Conservation (phyloP, 2,888 invertebrate genomes). For the Achlya flavicornis region DNA sequence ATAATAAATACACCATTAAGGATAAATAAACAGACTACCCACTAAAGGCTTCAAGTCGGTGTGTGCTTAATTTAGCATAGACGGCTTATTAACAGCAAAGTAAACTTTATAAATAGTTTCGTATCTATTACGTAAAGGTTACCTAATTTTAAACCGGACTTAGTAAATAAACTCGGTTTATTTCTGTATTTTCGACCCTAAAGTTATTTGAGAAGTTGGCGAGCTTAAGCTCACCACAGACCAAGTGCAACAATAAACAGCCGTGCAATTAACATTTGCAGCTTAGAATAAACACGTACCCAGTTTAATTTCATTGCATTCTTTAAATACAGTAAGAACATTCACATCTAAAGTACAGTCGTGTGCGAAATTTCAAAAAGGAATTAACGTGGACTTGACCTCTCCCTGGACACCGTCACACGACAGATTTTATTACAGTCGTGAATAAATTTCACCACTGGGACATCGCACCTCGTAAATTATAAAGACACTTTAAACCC, state of each 20-base stretch:
- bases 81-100: background rate
- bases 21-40: slow-evolving; percentile 1
- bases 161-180: background rate
- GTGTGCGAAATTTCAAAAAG: slow-evolving; percentile 62
- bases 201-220: background rate
- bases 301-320: slow-evolving; percentile 7
- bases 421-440: slow-evolving; percentile 78
- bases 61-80: background rate
- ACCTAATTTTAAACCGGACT: background rate
- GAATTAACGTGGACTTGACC: slow-evolving; percentile 54
- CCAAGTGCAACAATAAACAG: slow-evolving; percentile 5
- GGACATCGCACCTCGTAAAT: slow-evolving; percentile 68
- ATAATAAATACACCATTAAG: slow-evolving; percentile 12
- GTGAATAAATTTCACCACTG: slow-evolving; percentile 76
- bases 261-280: background rate
- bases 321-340: background rate
- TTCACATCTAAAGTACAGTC: background rate
- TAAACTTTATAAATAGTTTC: background rate
- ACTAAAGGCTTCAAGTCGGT: background rate
- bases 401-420: slow-evolving; percentile 54
- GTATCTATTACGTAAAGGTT: background rate
- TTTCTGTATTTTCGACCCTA: background rate
- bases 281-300: slow-evolving; percentile 2
- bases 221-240: slow-evolving; percentile 4
- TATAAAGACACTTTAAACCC: slow-evolving; percentile 65